Evolutionary conservation across 2,888 invertebrate species (phyloP), one percentile per base, ranked within the genome.

Genomic region (Drosophila emarginata): DNA sequence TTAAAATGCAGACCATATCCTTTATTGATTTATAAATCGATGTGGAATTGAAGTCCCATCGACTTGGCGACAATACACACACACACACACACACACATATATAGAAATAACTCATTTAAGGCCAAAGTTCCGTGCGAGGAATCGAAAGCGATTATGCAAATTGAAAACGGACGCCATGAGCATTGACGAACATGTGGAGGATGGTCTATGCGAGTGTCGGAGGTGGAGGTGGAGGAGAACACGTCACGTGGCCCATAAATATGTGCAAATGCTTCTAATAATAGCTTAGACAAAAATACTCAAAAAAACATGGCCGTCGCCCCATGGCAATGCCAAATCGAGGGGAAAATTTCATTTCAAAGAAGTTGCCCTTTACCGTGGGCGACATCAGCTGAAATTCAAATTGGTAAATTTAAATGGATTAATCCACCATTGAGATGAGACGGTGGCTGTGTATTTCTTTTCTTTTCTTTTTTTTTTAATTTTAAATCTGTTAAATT

Each of bases 91-190:
- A 80, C 78, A 79, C 75, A 74, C 75, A 77, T n/a, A n/a, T n/a
- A n/a, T n/a, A n/a, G n/a, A n/a, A 87, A 89, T 89, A 89, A 90
- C 90, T 89, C 90, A 90, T 90, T 89, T 90, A 77, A 87, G 79
- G 78, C 79, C 67, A 73, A 54, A 52, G 61, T 67, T 75, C 75
- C 89, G 89, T 88, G 89, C 78, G 72, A 67, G 74, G 88, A 82
- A 89, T 90, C 77, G 72, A 83, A 90, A 88, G 87, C 87, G 84
- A 90, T 90, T 90, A 90, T 90, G 90, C 88, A 89, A 90, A 90
- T 81, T 67, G 61, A 15, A 51, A 12, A 52, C 63, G 57, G 50
- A 57, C 63, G 56, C 70, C 71, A 56, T 66, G 51, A 26, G 61
- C 66, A 66, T 76, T 66, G 78, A 53, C 54, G 57, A 7, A 39